These are phyloP conservation scores for Muschampia plurimacula DNA, from an alignment of 2,888 invertebrate species.

Conservation along the genomic window DNA sequence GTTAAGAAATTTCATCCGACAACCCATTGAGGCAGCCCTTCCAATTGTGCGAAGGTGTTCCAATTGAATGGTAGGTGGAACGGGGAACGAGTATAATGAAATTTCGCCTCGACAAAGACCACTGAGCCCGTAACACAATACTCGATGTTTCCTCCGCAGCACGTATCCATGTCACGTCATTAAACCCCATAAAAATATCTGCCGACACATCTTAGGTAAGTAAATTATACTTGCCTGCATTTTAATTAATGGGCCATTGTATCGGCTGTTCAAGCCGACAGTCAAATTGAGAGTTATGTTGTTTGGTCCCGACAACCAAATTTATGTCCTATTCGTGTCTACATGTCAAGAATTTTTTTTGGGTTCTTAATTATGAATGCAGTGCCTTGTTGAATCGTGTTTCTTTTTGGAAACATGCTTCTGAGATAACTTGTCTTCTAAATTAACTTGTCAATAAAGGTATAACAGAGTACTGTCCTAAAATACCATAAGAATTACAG, in stretches of 20 bases:
- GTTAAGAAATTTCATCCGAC: conserved; percentile 85
- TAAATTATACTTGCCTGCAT: conserved; percentile 66
- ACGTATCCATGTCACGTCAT: conserved; percentile 83
- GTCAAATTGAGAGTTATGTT: conserved; percentile 30
- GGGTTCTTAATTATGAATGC: conserved; percentile 8
- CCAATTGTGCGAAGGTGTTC: conserved; percentile 84
- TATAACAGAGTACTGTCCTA: too few species aligned
- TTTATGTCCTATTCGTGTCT: conserved; percentile 25
- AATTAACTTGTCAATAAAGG: conserved; percentile 5
- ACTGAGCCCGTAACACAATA: conserved; percentile 83
- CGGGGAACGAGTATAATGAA: conserved; percentile 83
- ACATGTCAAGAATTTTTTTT: conserved; percentile 15
- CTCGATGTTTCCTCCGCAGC: conserved; percentile 81
- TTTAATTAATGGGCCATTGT: conserved; percentile 45
- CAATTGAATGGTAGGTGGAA: conserved; percentile 81
- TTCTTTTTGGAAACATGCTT: conserved; percentile 8
- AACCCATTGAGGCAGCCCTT: conserved; percentile 83
- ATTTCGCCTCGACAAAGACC: conserved; percentile 83
- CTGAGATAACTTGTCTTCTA: neutral
- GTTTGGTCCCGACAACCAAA: conserved; percentile 28
- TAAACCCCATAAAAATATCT: conserved; percentile 82
- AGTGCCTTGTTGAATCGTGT: conserved; percentile 1
- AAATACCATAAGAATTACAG: neutral
- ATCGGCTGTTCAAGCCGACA: conserved; percentile 20
- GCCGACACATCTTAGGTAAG: conserved; percentile 72